These are phyloP conservation scores for Drosophila malerkotliana DNA, from an alignment of 1,140 invertebrate genomes.

Conservation along the genomic window DNA sequence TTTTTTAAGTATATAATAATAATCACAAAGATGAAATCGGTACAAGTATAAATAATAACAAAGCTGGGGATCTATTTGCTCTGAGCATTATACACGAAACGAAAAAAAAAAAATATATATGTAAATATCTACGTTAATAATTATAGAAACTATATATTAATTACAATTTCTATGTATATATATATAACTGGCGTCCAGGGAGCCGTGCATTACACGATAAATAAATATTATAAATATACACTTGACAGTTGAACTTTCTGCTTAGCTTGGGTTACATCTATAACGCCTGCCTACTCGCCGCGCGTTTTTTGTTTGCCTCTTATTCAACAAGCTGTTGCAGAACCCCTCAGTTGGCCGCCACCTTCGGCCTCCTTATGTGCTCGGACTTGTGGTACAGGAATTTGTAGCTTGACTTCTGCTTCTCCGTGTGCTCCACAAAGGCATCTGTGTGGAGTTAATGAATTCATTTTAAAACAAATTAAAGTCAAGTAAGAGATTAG, in stretches of 20 bases:
- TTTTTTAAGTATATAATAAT: conserved; percentile 37
- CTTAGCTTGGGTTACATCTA: conserved; percentile 31
- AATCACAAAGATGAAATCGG: conserved; percentile 70
- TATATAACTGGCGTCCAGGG: conserved; percentile 10
- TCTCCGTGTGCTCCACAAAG: conserved; percentile 58
- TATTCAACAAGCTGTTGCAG: conserved; percentile 2
- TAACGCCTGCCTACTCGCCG: neutral
- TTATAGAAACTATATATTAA: conserved; percentile 49
- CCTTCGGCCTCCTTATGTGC: conserved; percentile 62
- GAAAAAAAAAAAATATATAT: conserved; percentile 33
- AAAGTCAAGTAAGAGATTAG: neutral
- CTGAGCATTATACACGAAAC: conserved; percentile 21
- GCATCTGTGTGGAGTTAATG: conserved; percentile 31
- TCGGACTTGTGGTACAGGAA: conserved; percentile 75
- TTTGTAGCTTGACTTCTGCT: conserved; percentile 53
- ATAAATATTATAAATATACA: conserved; percentile 58
- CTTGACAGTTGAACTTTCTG: conserved; percentile 61
- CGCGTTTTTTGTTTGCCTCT: neutral
- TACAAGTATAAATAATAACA: conserved; percentile 42
- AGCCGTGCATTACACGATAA: conserved; percentile 31
- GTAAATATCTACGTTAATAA: conserved; percentile 44
- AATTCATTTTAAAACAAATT: neutral
- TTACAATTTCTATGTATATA: conserved; percentile 33
- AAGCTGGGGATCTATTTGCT: conserved; percentile 24
- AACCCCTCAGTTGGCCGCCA: conserved; percentile 23